Evolutionary conservation across 2,888 invertebrate genomes (phyloP).

Genomic region (Cheilosia vulpina): DNA sequence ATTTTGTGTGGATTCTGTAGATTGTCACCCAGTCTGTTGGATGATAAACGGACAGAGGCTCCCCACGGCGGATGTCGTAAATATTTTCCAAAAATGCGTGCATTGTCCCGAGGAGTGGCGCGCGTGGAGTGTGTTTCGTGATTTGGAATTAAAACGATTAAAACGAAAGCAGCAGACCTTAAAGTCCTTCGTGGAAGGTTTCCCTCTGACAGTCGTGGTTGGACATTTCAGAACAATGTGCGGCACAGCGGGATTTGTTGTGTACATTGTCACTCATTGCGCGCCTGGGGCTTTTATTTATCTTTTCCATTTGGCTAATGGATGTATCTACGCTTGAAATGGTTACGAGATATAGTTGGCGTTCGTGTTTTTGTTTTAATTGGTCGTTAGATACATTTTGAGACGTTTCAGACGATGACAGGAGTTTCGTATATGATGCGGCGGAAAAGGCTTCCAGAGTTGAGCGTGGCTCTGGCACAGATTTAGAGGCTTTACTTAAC

Average conservation of each 20-base stretch:
- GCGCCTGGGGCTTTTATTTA: conserved; percentile 1
- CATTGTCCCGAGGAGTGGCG: conserved; percentile 21
- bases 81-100: conserved; percentile 44
- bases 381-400: too few relatives aligned
- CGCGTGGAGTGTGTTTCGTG: conserved; percentile 4
- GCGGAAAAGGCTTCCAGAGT: too few relatives aligned
- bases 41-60: conserved; percentile 60
- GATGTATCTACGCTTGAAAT: too few relatives aligned
- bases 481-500: too few relatives aligned
- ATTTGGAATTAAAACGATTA: conserved; percentile 29
- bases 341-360: too few relatives aligned
- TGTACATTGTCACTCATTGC: background rate
- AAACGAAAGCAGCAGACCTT: conserved; percentile 34
- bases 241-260: conserved; percentile 15
- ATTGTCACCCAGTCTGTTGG: conserved; percentile 64
- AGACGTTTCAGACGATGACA: too few relatives aligned
- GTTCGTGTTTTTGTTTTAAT: too few relatives aligned
- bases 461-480: background rate
- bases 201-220: background rate
- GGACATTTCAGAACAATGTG: background rate
- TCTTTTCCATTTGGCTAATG: background rate
- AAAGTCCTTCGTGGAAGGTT: conserved; percentile 20
- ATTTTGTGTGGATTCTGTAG: conserved; percentile 33
- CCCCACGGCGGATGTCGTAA: conserved; percentile 65
- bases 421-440: too few relatives aligned